phyloP scores from a whole-genome alignment of 2,797 vertebrate genomes.

The Darevskia mixta region DNA sequence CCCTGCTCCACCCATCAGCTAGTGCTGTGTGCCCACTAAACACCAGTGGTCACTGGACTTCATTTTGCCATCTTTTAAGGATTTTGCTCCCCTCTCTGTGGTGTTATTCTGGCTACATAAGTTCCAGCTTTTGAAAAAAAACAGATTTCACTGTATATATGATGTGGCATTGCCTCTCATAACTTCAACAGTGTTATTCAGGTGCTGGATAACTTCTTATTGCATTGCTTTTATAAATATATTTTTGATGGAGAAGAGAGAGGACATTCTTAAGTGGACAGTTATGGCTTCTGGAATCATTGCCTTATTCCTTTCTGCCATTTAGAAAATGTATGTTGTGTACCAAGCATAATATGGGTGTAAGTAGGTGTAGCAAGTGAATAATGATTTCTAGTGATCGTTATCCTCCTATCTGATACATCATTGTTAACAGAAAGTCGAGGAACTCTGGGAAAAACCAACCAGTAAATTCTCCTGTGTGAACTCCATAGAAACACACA shows the following conservation, averaged over 20 bases:
- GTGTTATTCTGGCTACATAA: no score
- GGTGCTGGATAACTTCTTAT: not conserved
- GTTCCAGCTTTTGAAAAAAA: no score
- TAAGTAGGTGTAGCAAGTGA: not conserved
- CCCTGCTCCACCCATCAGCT: no score
- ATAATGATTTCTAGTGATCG: not conserved
- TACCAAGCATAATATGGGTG: not conserved
- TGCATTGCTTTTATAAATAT: slow-evolving; percentile 1
- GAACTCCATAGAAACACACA: not conserved
- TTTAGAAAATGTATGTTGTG: not conserved
- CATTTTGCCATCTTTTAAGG: no score
- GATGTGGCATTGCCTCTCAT: no score
- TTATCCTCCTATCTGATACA: not conserved
- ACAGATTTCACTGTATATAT: no score
- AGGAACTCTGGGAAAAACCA: not conserved
- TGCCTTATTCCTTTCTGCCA: not conserved
- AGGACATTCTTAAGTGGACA: not conserved
- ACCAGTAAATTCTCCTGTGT: not conserved
- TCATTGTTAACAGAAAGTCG: not conserved
- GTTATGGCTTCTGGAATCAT: not conserved
- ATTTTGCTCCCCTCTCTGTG: no score
- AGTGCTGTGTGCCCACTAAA: no score
- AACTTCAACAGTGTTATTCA: not conserved
- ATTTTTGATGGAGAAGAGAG: slow-evolving; percentile 29
- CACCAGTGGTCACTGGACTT: no score